phyloP scores from a whole-genome alignment of 2,888 invertebrate species.

The Euplagia quadripunctaria region DNA sequence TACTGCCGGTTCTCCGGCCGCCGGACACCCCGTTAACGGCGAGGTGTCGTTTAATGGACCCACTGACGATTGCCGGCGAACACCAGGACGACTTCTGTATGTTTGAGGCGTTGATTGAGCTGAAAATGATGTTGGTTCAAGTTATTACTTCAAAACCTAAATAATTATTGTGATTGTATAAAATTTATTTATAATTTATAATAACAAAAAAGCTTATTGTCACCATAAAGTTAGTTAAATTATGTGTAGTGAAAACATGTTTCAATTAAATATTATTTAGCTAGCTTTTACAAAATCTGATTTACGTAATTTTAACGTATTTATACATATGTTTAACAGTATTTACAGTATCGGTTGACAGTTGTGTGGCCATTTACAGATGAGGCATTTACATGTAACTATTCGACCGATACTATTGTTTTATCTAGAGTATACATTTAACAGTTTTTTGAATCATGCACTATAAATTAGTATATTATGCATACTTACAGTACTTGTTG shows the following conservation, averaged over 20 bases:
- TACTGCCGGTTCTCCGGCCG: constrained; percentile 76
- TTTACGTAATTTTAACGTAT: neutral
- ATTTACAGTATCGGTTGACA: constrained; percentile 20
- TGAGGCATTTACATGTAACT: constrained; percentile 45
- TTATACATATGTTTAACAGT: neutral
- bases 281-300: too few relatives aligned
- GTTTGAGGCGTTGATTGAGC: constrained; percentile 89
- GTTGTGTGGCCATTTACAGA: constrained; percentile 41
- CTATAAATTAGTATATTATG: constrained; percentile 68
- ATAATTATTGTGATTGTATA: neutral
- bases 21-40: constrained; percentile 75
- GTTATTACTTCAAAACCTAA: neutral
- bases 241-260: too few relatives aligned
- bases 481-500: constrained; percentile 90
- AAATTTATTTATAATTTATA: too few relatives aligned
- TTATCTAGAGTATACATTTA: constrained; percentile 26
- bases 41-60: constrained; percentile 88
- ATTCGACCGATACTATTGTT: constrained; percentile 32
- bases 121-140: constrained; percentile 67
- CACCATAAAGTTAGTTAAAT: too few relatives aligned
- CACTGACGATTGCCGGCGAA: constrained; percentile 88
- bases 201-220: too few relatives aligned
- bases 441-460: constrained; percentile 64
- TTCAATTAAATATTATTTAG: too few relatives aligned
- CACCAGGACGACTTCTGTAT: constrained; percentile 87